Base-by-base conservation (phyloP, 1,140 invertebrate genomes). In the Caenorhabditis latens region DNA sequence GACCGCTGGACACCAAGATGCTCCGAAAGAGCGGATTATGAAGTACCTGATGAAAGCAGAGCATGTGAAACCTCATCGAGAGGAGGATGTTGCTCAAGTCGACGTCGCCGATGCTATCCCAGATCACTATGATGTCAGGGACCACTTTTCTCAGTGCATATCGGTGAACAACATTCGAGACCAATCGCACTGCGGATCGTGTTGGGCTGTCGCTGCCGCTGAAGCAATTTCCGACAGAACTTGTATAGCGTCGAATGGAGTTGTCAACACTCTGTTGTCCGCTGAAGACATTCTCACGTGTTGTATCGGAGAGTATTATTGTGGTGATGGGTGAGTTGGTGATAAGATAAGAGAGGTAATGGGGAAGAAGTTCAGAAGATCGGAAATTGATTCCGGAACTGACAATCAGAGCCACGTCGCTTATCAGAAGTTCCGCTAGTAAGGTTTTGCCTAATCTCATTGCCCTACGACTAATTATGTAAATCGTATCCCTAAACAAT, bases 1-100 rank as follows among this genome's bases (percentile, higher is more conserved):
- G 91, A 92, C 14, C 13, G 92, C 79, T 42, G 82, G 21, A n/a
- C 90, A 71, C 21, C 42, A 86, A 13, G 19, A 46, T 16, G 21
- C 53, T 40, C 55, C 50, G 13, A 82, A 58, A 24, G 40, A 71
- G 40, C 11, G 16, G 42, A 42, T 65, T 11, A 0, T 65, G 24
- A 24, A 24, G n/a, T 46, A 46, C 14, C n/a, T 79, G n/a, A 79
- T 79, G 71, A 53, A 53, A 48, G 8, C 40, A 11, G 21, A 79
- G n/a, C 46, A 79, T 32, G 71, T 50, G 13, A 40, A 40, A 46
- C 19, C 71, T 9, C 43, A 79, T 24, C 21, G 24, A 21, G 13
- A 13, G 7, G 1, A 50, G 14, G 71, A 79, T n/a, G 24, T 50
- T 50, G 61, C 11, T 4, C 13, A 13, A 3, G 46, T 16, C 16